Base-by-base conservation (phyloP, 2,113 vertebrate species). In the Channa argus region DNA sequence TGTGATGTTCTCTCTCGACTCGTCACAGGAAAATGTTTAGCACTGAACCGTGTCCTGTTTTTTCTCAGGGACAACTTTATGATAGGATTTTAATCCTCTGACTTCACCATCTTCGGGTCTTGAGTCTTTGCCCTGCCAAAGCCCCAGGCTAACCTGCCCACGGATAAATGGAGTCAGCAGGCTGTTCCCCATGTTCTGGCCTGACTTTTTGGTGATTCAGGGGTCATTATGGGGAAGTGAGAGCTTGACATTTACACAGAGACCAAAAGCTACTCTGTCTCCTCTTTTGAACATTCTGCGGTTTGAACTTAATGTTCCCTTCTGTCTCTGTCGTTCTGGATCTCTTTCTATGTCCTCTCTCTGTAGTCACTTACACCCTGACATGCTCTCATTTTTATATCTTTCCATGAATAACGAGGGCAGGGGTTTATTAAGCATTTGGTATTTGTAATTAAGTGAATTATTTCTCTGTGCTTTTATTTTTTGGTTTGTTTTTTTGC, bases 231-330 rank as follows among this genome's bases (percentile, higher is more conserved):
- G 54, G 51, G 64, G 53, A 86, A 80, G 82, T 76, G 80, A 74
- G 72, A 86, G 79, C 51, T 71, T 87, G 80, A 89, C 78, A 87
- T 87, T 87, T 85, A 77, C 65, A 64, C 63, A 78, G 68, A 71
- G 60, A 75, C 69, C 63, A 76, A 59, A 68, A 56, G 50, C 38
- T 50, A 46, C 63, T 63, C 46, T 7, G 10, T 46, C 50, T 52
- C 51, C 39, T 11, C 55, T 24, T 38, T 15, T 49, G 1, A 41
- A 67, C 69, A 51, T 47, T 46, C 15, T 47, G 58, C 2, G n/a
- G 41, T 63, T 71, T 77, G 82, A 86, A 85, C 65, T 52, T 65
- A 63, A 58, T 43, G 15, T 45, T 52, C 63, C 44, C 44, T 59
- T 72, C 66, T 69, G 15, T 58, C 50, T 77, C n/a, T 46, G 36